Evolutionary conservation across 2,888 invertebrate species (phyloP).

Genomic region (Stenolophus ochropezus): DNA sequence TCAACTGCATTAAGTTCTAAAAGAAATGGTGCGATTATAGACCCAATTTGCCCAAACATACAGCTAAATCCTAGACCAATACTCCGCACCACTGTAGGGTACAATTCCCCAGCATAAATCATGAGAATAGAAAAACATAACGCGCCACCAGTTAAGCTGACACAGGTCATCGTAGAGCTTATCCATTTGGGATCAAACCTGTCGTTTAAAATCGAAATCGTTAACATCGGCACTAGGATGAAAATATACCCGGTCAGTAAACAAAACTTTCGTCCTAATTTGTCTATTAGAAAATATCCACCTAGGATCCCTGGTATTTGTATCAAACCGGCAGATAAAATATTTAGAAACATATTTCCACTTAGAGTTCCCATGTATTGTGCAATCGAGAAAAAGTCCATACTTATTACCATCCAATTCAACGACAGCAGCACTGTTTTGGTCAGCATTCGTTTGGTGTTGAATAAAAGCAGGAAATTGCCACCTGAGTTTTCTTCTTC

Average conservation of each 20-base stretch:
- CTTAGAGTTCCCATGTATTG: conserved; percentile 88
- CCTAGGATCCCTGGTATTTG: conserved; percentile 77
- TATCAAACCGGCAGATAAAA: conserved; percentile 85
- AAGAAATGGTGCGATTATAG: conserved; percentile 86
- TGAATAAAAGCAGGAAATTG: conserved; percentile 82
- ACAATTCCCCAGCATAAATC: conserved; percentile 75
- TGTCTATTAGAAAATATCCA: conserved; percentile 76
- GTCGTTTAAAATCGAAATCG: conserved; percentile 75
- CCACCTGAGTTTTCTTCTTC: conserved; percentile 68
- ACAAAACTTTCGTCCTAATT: conserved; percentile 81
- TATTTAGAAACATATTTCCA: conserved; percentile 88
- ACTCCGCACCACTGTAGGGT: conserved; percentile 88
- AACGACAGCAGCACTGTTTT: conserved; percentile 84
- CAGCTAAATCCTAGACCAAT: conserved; percentile 87
- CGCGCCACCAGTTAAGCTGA: not conserved
- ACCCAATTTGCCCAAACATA: conserved; percentile 85
- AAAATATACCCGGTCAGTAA: conserved; percentile 79
- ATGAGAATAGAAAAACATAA: not conserved
- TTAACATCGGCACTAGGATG: conserved; percentile 79
- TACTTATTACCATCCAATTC: conserved; percentile 89
- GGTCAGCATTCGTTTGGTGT: conserved; percentile 75
- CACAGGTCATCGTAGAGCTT: not conserved
- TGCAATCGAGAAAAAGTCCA: conserved; percentile 92
- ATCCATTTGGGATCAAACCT: not conserved
- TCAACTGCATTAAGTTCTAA: conserved; percentile 76